phyloP scores from a whole-genome alignment of 2,888 invertebrate genomes.

The Drosophila ezoana region DNA sequence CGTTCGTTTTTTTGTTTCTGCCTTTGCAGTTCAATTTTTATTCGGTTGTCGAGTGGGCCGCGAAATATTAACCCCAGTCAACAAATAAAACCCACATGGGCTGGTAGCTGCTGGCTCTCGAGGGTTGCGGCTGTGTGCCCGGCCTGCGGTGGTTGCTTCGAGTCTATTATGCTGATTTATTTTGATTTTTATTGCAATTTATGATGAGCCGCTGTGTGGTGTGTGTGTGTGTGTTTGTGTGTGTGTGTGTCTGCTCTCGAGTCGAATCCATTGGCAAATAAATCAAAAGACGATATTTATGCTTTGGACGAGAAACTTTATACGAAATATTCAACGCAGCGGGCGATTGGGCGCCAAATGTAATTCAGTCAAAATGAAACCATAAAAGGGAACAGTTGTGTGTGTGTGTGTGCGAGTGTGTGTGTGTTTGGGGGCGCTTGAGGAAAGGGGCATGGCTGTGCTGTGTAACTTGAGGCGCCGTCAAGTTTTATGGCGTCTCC shows the following conservation, averaged over 20 bases:
- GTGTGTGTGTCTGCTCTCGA: conserved; percentile 24
- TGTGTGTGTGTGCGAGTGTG: too few relatives aligned
- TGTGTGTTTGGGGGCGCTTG: too few relatives aligned
- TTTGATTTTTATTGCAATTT: conserved; percentile 77
- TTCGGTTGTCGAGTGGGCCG: conserved; percentile 22
- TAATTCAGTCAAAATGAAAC: conserved; percentile 60
- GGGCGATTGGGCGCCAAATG: conserved; percentile 61
- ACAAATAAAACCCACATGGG: conserved; percentile 21
- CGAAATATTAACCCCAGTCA: conserved; percentile 11
- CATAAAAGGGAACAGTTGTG: conserved; percentile 33
- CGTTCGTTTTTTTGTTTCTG: conserved; percentile 28
- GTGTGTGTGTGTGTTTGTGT: conserved; percentile 12
- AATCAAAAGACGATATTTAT: conserved; percentile 60
- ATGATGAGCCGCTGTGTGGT: conserved; percentile 45
- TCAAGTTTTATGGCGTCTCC: conserved; percentile 31
- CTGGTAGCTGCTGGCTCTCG: conserved; percentile 18
- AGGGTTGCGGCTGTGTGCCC: conserved; percentile 58
- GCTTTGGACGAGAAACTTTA: conserved; percentile 32
- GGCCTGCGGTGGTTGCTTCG: conserved; percentile 61
- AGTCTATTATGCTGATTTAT: conserved; percentile 81
- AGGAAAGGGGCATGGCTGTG: not conserved
- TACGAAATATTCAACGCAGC: conserved; percentile 37
- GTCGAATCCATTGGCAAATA: conserved; percentile 58
- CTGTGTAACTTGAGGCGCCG: conserved; percentile 43
- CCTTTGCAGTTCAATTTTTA: conserved; percentile 30